These are phyloP conservation scores for Helicoverpa zea DNA, from an alignment of 1,140 invertebrate genomes.

Conservation along the genomic window DNA sequence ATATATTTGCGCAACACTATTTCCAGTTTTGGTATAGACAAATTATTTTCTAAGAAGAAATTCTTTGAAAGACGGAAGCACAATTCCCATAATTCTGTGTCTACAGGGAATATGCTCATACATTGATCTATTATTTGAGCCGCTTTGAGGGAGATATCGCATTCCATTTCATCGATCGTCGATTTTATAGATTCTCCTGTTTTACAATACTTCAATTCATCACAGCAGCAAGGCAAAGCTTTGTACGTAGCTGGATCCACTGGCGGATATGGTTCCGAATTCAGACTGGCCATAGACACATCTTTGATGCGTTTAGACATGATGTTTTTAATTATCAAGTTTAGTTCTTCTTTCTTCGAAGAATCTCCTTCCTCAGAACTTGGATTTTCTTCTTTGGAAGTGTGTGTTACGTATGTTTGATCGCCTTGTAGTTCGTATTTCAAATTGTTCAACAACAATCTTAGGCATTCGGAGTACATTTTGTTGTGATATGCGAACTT, in stretches of 20 bases:
- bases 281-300: slow-evolving; percentile 73
- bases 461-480: slow-evolving; percentile 70
- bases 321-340: slow-evolving; percentile 34
- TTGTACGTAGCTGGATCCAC: slow-evolving; percentile 64
- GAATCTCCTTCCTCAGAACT: background rate
- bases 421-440: slow-evolving; percentile 61
- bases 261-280: slow-evolving; percentile 70
- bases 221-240: slow-evolving; percentile 75
- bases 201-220: slow-evolving; percentile 73
- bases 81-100: slow-evolving; percentile 75
- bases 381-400: slow-evolving; percentile 25
- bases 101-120: slow-evolving; percentile 75
- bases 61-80: slow-evolving; percentile 77
- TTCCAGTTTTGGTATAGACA: slow-evolving; percentile 73
- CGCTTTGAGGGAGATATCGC: slow-evolving; percentile 64
- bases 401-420: slow-evolving; percentile 62
- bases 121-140: slow-evolving; percentile 76
- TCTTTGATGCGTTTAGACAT: slow-evolving; percentile 53
- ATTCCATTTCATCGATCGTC: slow-evolving; percentile 41
- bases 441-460: slow-evolving; percentile 67
- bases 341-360: slow-evolving; percentile 25
- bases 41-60: slow-evolving; percentile 77
- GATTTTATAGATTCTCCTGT: slow-evolving; percentile 53
- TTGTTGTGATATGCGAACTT: slow-evolving; percentile 76
- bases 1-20: slow-evolving; percentile 76